Percentiles rank a stretch among this genome's conserved stretches.
Evolutionary conservation across 1,140 invertebrate species (phyloP).

Genomic region (Drosophila saltans): DNA sequence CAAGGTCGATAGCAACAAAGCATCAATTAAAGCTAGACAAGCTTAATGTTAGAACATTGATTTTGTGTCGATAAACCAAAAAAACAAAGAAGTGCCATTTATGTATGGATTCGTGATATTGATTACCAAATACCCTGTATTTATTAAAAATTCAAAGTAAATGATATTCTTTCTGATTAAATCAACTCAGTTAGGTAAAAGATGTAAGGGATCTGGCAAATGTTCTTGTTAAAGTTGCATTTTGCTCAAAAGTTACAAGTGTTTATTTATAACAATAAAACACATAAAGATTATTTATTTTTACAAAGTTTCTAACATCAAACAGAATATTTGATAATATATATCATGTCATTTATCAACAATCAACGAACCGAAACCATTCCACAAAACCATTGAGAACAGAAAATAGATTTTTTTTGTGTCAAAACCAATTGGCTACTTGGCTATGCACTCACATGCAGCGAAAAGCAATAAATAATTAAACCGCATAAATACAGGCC

Average conservation of each 20-base stretch:
- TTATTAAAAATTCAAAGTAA: not conserved
- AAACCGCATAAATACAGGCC: conserved; percentile 41
- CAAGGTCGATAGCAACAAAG: not conserved
- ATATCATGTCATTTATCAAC: not conserved
- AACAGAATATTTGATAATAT: too few relatives aligned
- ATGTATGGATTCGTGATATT: too few relatives aligned
- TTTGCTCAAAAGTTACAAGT: too few relatives aligned
- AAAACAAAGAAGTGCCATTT: too few relatives aligned
- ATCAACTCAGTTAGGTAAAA: too few relatives aligned
- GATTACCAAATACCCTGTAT: not conserved
- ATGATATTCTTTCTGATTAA: too few relatives aligned
- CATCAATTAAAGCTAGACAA: not conserved
- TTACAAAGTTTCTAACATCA: too few relatives aligned
- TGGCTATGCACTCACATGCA: conserved; percentile 56
- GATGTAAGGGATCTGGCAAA: too few relatives aligned
- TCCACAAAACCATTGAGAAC: not conserved
- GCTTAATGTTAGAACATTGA: conserved; percentile 53
- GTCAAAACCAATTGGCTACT: conserved; percentile 42
- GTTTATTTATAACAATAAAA: too few relatives aligned
- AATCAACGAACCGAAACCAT: conserved; percentile 19
- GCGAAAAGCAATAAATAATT: conserved; percentile 55
- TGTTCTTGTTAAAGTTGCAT: too few relatives aligned
- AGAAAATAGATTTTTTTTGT: not conserved
- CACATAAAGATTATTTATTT: too few relatives aligned
- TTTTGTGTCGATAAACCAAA: conserved; percentile 56